phyloP scores from a whole-genome alignment of 2,888 invertebrate species.

The Aphrophora alni region DNA sequence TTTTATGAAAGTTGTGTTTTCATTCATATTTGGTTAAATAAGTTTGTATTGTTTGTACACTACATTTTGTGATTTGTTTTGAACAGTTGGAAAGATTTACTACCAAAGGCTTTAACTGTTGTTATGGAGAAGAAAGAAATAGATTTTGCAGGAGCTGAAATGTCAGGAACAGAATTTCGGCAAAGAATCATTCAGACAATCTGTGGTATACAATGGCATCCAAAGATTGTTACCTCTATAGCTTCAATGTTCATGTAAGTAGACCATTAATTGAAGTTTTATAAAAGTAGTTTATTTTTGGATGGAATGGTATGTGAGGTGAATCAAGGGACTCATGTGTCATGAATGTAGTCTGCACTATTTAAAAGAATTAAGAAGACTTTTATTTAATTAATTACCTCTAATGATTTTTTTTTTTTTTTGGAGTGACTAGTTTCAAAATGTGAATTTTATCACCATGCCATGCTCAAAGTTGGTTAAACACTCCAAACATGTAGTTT shows the following conservation, averaged over 20 bases:
- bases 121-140: slow-evolving; percentile 63
- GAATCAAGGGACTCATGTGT: slow-evolving; percentile 22
- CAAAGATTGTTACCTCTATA: slow-evolving; percentile 66
- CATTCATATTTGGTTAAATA: too few relatives aligned
- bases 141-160: slow-evolving; percentile 64
- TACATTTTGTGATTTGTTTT: too few relatives aligned
- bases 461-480: too few relatives aligned
- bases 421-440: too few relatives aligned
- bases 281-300: too few relatives aligned
- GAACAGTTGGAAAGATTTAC: slow-evolving; percentile 71
- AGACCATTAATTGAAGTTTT: slow-evolving; percentile 27
- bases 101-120: slow-evolving; percentile 67
- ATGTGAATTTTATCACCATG: too few relatives aligned
- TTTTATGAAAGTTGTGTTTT: too few relatives aligned
- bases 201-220: slow-evolving; percentile 66
- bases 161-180: slow-evolving; percentile 67
- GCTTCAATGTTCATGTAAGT: slow-evolving; percentile 72
- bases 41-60: too few relatives aligned
- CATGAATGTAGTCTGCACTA: not conserved
- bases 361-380: too few relatives aligned
- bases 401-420: too few relatives aligned
- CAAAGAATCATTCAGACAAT: slow-evolving; percentile 65
- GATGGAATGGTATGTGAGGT: slow-evolving; percentile 44
- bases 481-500: too few relatives aligned
- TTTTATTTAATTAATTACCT: too few relatives aligned